Base-by-base conservation (phyloP, 1,140 invertebrate species). In the Anagrus nilaparvatae region DNA sequence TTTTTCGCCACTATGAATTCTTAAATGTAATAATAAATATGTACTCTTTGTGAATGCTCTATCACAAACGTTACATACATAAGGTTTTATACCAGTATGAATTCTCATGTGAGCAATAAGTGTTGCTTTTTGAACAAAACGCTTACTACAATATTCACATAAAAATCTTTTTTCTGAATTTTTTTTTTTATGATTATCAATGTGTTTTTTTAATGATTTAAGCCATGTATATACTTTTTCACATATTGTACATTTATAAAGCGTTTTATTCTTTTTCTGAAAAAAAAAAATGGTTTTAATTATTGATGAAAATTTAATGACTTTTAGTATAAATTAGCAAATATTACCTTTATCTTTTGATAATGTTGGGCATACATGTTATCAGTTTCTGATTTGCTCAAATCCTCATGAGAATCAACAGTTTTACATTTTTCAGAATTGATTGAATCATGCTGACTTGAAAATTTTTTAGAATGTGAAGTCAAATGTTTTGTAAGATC, bases 21-120 rank as follows among this genome's bases (percentile, higher is more conserved):
- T 44, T 2, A 66, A 30, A 41, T 69, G 67, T 13, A 67, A 41
- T 17, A 63, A 55, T 5, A 70, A 45, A 44, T 63, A 68, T n/a
- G 62, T 64, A 36, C 60, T 67, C 36, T 68, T 69, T 7, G 65
- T 69, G 32, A 71, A 72, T 6, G 59, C 60, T 30, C 62, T 58
- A 21, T 49, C 57, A 36, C 70, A 72, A 3, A 65, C 56, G 4
- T 61, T 63, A 38, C 70, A 72, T 5, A 65, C 60, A 23, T 65
- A 65, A 0, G 62, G 62, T 36, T 63, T 63, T 5, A 63, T 49
- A 10, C 62, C 62, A 0, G 62, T 65, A 34, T 65, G 62, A 0
- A 60, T 63, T 16, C 62, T 56, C 61, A 65, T 63, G 37, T 65
- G 62, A 4, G 62, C 61, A 2, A 63, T 59, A 13, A 65, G 24